Evolutionary conservation across 2,888 invertebrate genomes (phyloP), one percentile per base, ranked within the genome.

Genomic region (Dryadula phaetusa): DNA sequence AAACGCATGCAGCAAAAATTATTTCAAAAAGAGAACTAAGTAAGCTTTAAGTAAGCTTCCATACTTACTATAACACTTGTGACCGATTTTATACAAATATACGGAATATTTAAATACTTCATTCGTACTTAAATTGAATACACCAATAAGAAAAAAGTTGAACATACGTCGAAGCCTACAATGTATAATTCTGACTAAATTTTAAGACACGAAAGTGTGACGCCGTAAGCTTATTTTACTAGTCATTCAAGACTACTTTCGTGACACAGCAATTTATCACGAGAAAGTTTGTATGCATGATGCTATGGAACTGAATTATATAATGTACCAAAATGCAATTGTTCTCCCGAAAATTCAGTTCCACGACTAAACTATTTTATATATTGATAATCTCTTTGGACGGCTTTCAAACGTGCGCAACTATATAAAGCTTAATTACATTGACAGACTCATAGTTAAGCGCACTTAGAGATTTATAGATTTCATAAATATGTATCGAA

Each of bases 261-360:
- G 64, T 66, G 73, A 73, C 72, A 67, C 60, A 64, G 68, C 69
- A 72, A 70, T 73, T 72, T 73, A 72, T 72, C 70, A 73, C 70
- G 63, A 65, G 64, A 70, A 72, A 64, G 70, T 72, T 65, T 69
- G 44, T 34, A 61, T 47, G 61, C 47, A 61, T 66, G 67, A 70
- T 67, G 69, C 66, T 70, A 67, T 40, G 68, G 61, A 71, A 68
- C 66, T 70, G 46, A 58, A 64, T 66, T 56, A 67, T 68, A 53
- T 66, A 70, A 42, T 60, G 52, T 25, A 16, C 53, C 53, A 52
- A 42, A 60, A 52, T 66, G 65, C 58, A 61, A 61, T 52, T 61
- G 60, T 66, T 42, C 32, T 25, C 52, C 20, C 18, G 18, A 58
- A 60, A 52, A 22, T 53, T 34, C 34, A 16, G 44, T 28, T 60